These are phyloP conservation scores for Camponotus vicinus DNA, from an alignment of 1,140 invertebrate genomes.

Conservation along the genomic window DNA sequence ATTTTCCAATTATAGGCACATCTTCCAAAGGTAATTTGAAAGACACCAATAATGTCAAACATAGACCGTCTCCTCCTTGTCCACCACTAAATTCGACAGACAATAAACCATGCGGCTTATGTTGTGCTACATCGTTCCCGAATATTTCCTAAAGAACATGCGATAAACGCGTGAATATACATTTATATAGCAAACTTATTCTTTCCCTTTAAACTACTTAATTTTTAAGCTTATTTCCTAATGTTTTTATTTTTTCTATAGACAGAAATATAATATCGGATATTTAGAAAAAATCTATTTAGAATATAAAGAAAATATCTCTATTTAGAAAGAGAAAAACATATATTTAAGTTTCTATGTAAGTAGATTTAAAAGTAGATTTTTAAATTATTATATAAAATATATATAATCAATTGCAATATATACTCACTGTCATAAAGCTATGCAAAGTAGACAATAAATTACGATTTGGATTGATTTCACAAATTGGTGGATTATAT, in stretches of 20 bases:
- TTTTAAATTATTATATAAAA: constrained; percentile 10
- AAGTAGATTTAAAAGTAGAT: background rate
- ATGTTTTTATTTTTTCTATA: background rate
- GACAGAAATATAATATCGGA: background rate
- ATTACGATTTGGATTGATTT: constrained; percentile 95
- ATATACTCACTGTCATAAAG: constrained; percentile 92
- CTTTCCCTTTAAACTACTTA: background rate
- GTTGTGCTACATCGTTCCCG: constrained; percentile 93
- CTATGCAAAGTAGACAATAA: constrained; percentile 94
- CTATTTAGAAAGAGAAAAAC: too few relatives aligned
- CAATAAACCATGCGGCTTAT: constrained; percentile 94
- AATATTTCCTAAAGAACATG: constrained; percentile 91
- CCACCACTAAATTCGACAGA: constrained; percentile 88
- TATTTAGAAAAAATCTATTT: background rate
- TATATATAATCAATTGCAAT: background rate
- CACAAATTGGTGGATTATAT: constrained; percentile 94
- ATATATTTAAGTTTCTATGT: constrained; percentile 5
- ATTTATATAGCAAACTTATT: constrained; percentile 15
- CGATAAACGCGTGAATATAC: constrained; percentile 7
- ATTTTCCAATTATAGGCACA: constrained; percentile 94
- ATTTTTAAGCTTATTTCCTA: background rate
- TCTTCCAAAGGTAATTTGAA: constrained; percentile 95
- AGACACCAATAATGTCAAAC: constrained; percentile 94
- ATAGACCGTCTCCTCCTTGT: constrained; percentile 91
- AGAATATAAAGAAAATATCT: background rate